Conservation (phyloP, 2,888 invertebrate genomes). For the Agrochola circellaris region DNA sequence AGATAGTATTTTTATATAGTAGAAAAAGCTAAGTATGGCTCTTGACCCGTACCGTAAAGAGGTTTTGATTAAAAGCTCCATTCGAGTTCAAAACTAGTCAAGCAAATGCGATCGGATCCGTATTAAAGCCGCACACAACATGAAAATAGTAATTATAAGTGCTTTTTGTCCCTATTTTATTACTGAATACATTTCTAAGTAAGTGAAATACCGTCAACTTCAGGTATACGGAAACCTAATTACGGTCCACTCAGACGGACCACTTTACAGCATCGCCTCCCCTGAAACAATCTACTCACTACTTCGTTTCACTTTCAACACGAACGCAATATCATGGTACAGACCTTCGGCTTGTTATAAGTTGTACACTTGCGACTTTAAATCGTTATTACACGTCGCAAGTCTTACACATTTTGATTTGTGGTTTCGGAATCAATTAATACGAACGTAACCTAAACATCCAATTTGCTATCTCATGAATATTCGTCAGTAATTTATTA, state of each 20-base stretch:
- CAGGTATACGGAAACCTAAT: conserved; percentile 60
- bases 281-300: conserved; percentile 41
- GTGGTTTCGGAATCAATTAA: not conserved
- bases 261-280: conserved; percentile 51
- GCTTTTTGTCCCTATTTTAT: conserved; percentile 21
- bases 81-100: conserved; percentile 15
- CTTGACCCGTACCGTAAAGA: not conserved
- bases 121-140: not conserved
- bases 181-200: conserved; percentile 36
- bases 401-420: not conserved
- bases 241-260: conserved; percentile 61
- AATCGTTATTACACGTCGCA: not conserved
- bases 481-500: conserved; percentile 2
- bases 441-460: not conserved
- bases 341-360: not conserved
- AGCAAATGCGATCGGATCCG: conserved; percentile 6
- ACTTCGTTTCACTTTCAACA: conserved; percentile 52
- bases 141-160: conserved; percentile 30
- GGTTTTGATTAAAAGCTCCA: conserved; percentile 2
- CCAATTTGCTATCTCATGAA: not conserved
- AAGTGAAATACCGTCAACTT: conserved; percentile 47
- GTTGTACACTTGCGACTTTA: conserved; percentile 35
- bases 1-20: conserved; percentile 1
- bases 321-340: conserved; percentile 33
- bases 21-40: conserved; percentile 10